A percentile compares a stretch with the other conserved stretches of the same genome.
These are phyloP conservation scores for Callipepla californica DNA, from an alignment of 2,113 vertebrate genomes.

Conservation along the genomic window DNA sequence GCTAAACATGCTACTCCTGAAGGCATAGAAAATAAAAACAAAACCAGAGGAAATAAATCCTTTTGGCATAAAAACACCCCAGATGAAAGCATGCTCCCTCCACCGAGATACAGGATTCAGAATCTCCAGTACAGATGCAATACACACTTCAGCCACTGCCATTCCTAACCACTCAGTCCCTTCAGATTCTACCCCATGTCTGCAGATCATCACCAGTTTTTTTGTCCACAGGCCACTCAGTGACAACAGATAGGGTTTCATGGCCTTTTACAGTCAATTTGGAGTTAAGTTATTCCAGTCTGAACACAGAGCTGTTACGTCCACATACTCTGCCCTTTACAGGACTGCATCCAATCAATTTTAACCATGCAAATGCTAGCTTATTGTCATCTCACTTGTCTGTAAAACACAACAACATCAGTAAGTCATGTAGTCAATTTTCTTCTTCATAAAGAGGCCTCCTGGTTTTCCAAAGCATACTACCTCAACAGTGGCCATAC, in stretches of 20 bases:
- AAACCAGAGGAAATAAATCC: conserved; percentile 17
- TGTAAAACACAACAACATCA: not conserved
- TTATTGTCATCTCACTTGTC: not conserved
- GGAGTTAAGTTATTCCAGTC: not conserved
- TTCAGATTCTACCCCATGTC: not conserved
- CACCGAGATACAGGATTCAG: not conserved
- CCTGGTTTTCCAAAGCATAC: not conserved
- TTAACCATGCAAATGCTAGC: not conserved
- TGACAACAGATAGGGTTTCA: not conserved
- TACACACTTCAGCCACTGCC: not conserved
- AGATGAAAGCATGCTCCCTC: conserved; percentile 48
- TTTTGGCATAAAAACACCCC: conserved; percentile 53
- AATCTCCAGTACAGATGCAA: not conserved
- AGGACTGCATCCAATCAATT: not conserved
- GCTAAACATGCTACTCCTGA: not conserved
- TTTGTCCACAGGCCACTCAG: not conserved
- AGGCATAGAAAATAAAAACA: conserved; percentile 42
- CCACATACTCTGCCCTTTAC: not conserved
- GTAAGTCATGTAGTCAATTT: not conserved
- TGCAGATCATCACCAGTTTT: not conserved
- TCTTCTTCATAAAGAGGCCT: not conserved
- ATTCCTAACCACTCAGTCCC: not conserved
- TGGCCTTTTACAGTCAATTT: not conserved
- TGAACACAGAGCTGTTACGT: not conserved
- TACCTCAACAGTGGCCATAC: not conserved